Conservation (phyloP, 35 echinoderm and acorn worm species). For the Ophiothrix spiculata region DNA sequence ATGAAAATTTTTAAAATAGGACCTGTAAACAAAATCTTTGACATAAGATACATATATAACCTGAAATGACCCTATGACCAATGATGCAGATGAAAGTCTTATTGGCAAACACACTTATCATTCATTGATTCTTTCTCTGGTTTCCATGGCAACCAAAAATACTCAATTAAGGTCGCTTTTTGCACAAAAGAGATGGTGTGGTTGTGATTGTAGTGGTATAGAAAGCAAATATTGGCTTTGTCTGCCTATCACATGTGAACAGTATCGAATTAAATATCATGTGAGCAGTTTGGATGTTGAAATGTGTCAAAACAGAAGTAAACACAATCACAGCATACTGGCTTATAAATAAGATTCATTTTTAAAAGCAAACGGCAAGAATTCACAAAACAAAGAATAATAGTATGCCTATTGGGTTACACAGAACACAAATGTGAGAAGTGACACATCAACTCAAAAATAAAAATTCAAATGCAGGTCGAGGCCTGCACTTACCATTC, state of each 20-base stretch:
- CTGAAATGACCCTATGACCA: background rate
- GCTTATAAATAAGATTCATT: background rate
- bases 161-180: background rate
- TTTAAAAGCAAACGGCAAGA: background rate
- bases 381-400: no score
- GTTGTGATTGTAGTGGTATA: no score
- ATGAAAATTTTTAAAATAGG: no score
- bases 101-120: background rate
- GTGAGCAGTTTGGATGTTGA: no score
- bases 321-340: background rate
- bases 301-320: no score
- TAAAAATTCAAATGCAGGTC: background rate
- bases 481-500: background rate
- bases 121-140: background rate
- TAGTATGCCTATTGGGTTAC: background rate
- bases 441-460: background rate
- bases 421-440: background rate
- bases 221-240: background rate
- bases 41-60: no score
- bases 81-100: background rate
- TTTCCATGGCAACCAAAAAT: constrained; percentile 6
- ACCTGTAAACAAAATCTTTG: no score
- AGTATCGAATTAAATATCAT: no score
- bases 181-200: background rate
- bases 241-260: no score